Base-by-base conservation (phyloP, 1,140 invertebrate genomes). In the Leptopilina clavipes region DNA sequence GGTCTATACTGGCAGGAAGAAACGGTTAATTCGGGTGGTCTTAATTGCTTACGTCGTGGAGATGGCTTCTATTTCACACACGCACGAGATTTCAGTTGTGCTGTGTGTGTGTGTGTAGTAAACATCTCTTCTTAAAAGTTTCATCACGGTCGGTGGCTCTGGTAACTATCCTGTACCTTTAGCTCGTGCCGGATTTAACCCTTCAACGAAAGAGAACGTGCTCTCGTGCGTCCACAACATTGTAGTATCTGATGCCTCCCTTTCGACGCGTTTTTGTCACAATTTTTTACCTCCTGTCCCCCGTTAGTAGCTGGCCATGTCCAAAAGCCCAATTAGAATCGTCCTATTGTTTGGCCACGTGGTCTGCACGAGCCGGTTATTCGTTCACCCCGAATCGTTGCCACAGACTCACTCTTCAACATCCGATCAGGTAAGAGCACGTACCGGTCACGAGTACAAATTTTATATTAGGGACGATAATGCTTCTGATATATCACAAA, bases 341-440 rank as follows among this genome's bases (percentile, higher is more conserved):
- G 81, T 86, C 84, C 80, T 74, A 84, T 86, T 86, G 85, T 86
- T 81, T 75, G 80, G 83, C 82, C 85, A 86, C 85, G 85, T 86
- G 85, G 84, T 83, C 77, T 56, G 78, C 85, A 84, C 84, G 85
- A 85, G 85, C 84, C 85, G 76, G 76, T 77, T 82, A 70, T 48
- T 79, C 43, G 78, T 73, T 78, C 48, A 17, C 75, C 76, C 77
- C 70, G 45, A 74, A 75, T 79, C 76, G 19, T 70, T 73, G 77
- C 74, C 76, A 76, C 22, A 14, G 65, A 74, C 77, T 74, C 76
- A 77, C 22, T 25, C 22, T 54, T 31, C 12, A 37, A 76, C 79
- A 76, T 79, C 76, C 72, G 79, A 79, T 76, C 81, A 82, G 81
- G 81, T 82, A 82, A 72, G 70, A 73, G 37, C 54, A 65, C 59